phyloP scores from a whole-genome alignment of 1,140 invertebrate species.

The Drosophila ambigua region DNA sequence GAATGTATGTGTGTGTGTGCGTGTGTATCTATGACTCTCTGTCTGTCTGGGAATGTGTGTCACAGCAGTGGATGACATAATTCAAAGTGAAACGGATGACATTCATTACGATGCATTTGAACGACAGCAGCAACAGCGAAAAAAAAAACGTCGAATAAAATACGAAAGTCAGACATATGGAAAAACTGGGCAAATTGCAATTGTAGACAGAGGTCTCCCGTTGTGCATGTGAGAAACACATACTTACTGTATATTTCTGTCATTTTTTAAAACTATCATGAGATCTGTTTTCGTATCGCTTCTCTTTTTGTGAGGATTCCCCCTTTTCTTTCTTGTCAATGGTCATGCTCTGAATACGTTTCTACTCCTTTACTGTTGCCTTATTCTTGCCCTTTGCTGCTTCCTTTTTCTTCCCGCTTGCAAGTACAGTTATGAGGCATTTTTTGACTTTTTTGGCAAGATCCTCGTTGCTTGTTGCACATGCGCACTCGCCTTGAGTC shows the following conservation, averaged over 20 bases:
- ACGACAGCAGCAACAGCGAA: constrained; percentile 10
- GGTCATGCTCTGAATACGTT: constrained; percentile 64
- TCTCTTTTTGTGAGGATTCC: constrained; percentile 6
- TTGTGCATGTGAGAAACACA: constrained; percentile 25
- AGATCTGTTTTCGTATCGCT: not conserved
- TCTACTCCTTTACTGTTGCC: not conserved
- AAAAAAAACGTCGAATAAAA: not conserved
- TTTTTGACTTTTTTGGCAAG: constrained; percentile 3
- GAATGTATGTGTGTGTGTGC: constrained; percentile 9
- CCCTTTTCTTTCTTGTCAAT: constrained; percentile 15
- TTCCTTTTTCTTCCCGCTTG: not conserved
- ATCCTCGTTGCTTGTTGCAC: constrained; percentile 38
- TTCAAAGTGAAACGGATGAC: constrained; percentile 79
- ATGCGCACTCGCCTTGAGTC: constrained; percentile 32
- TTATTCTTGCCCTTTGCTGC: no score
- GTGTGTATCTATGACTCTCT: constrained; percentile 21
- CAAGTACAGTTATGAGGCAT: constrained; percentile 41
- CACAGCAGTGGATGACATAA: constrained; percentile 68
- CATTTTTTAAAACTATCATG: not conserved
- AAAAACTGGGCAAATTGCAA: constrained; percentile 52
- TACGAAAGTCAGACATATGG: constrained; percentile 16
- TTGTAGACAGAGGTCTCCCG: constrained; percentile 48
- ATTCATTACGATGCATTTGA: constrained; percentile 75
- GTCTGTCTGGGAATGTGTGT: constrained; percentile 46
- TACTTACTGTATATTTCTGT: constrained; percentile 1